These are phyloP conservation scores for Vanessa tameamea DNA, from an alignment of 1,140 invertebrate species.

Conservation along the genomic window DNA sequence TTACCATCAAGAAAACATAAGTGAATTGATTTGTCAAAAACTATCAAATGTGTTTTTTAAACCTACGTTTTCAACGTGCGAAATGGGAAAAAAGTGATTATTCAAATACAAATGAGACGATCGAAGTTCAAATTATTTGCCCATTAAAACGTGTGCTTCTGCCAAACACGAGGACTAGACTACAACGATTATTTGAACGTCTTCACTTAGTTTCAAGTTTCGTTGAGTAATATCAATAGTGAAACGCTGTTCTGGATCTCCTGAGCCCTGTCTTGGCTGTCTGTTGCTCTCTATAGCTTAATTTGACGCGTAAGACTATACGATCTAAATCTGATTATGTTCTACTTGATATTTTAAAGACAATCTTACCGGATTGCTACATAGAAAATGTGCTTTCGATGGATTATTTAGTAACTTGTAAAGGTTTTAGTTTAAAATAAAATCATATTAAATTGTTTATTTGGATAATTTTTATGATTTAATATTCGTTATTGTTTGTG, in stretches of 20 bases:
- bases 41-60: too few species aligned
- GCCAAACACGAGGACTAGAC: neutral
- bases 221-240: conserved; percentile 18
- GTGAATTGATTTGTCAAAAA: too few species aligned
- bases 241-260: conserved; percentile 18
- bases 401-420: too few species aligned
- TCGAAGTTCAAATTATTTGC: conserved; percentile 3
- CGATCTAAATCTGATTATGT: conserved; percentile 15
- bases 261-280: conserved; percentile 20
- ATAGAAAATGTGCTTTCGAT: neutral
- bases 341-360: conserved; percentile 14
- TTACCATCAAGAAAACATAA: too few species aligned
- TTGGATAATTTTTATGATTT: too few species aligned
- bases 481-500: too few species aligned
- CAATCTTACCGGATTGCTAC: neutral
- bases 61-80: too few species aligned
- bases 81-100: too few species aligned
- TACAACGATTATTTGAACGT: conserved; percentile 17
- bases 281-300: conserved; percentile 24
- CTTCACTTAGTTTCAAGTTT: conserved; percentile 23
- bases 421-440: too few species aligned
- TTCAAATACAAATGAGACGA: too few species aligned
- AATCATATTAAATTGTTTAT: too few species aligned
- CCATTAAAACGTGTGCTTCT: neutral
- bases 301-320: conserved; percentile 23